Evolutionary conservation across 2,113 vertebrate genomes (phyloP).

Genomic region (Oreochromis niloticus): DNA sequence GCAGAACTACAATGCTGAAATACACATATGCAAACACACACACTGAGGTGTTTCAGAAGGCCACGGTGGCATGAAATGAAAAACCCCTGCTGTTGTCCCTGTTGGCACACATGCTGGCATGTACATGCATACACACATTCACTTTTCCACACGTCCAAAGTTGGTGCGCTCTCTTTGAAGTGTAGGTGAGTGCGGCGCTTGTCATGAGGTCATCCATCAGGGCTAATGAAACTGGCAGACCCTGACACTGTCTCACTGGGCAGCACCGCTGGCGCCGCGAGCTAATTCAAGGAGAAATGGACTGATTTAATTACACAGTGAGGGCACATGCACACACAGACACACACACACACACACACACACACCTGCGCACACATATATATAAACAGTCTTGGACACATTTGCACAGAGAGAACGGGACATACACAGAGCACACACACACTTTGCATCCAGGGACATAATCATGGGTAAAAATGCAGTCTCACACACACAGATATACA

Average conservation of each 20-base stretch:
- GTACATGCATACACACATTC: background rate
- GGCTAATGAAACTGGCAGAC: constrained; percentile 70
- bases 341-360: background rate
- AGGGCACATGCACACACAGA: constrained; percentile 1
- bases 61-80: constrained; percentile 26
- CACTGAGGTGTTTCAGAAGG: constrained; percentile 6
- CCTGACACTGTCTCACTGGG: constrained; percentile 58
- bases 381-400: background rate
- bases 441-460: background rate
- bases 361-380: background rate
- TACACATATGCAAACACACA: constrained; percentile 1
- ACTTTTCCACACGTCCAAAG: constrained; percentile 25
- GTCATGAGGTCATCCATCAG: constrained; percentile 71
- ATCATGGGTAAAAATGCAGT: background rate
- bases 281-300: constrained; percentile 66
- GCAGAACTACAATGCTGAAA: background rate
- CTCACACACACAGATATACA: background rate
- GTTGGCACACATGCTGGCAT: background rate
- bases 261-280: constrained; percentile 56
- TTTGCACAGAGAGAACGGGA: background rate
- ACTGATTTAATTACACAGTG: constrained; percentile 61
- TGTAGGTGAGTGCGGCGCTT: constrained; percentile 56
- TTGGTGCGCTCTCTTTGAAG: constrained; percentile 42
- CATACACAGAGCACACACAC: background rate
- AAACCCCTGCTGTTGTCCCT: constrained; percentile 11